Evolutionary conservation across 2,113 vertebrate genomes (phyloP).

Genomic region (Plestiodon gilberti): DNA sequence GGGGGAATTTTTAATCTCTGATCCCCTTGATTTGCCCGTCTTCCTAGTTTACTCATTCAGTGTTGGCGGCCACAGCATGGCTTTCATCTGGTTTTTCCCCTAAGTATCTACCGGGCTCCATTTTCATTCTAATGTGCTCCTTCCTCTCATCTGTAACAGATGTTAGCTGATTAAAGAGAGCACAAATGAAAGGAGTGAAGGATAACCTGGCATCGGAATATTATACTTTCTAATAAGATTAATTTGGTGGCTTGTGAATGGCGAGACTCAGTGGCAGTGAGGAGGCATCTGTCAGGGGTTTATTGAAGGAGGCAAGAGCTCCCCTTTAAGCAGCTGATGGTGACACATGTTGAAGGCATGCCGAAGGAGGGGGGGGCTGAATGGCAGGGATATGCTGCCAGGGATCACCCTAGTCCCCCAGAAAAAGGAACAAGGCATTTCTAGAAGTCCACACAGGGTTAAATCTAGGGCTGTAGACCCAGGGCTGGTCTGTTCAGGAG

Average conservation of each 20-base stretch:
- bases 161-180: constrained; percentile 5
- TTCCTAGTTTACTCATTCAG: background rate
- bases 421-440: background rate
- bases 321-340: background rate
- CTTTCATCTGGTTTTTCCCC: background rate
- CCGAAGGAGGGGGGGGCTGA: background rate
- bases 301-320: background rate
- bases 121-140: constrained; percentile 6
- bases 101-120: background rate
- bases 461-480: background rate
- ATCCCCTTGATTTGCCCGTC: background rate
- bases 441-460: background rate
- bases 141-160: background rate
- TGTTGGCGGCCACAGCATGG: background rate
- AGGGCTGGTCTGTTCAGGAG: too few relatives aligned
- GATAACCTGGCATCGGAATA: constrained; percentile 3
- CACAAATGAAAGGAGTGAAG: constrained; percentile 5
- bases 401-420: background rate
- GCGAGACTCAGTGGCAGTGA: background rate
- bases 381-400: background rate
- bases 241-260: constrained; percentile 5
- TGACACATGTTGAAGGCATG: background rate
- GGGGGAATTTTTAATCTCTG: background rate
- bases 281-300: background rate
- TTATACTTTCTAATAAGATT: constrained; percentile 24